Evolutionary conservation across 2,797 vertebrate genomes (phyloP).

Genomic region (Spinus pinus): DNA sequence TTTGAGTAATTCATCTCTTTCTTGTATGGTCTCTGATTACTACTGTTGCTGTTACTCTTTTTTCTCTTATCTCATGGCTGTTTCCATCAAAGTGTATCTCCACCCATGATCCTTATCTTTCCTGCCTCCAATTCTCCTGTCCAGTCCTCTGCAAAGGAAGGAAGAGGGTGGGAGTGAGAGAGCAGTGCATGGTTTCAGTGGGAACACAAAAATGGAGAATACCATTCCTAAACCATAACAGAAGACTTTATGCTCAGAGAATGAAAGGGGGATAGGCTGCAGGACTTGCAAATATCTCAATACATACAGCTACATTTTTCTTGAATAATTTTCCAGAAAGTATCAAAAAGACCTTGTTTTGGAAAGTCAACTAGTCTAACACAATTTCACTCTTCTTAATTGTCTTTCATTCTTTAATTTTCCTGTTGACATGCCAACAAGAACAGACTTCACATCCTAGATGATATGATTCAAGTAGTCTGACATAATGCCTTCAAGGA

Average conservation of each 20-base stretch:
- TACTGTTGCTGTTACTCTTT: background rate
- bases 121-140: background rate
- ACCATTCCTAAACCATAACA: background rate
- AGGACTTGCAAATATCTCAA: background rate
- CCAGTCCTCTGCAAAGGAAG: background rate
- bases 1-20: fast-evolving
- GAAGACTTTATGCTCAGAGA: background rate
- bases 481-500: background rate
- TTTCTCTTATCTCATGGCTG: background rate
- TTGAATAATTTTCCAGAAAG: background rate
- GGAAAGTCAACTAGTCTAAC: constrained; percentile 10
- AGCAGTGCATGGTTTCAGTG: background rate
- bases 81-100: background rate
- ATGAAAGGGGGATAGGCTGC: background rate
- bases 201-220: background rate
- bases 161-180: background rate
- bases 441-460: constrained; percentile 53
- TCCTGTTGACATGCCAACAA: constrained; percentile 21
- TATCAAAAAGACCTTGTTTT: constrained; percentile 7
- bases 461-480: constrained; percentile 5
- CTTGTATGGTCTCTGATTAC: background rate
- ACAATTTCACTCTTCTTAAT: constrained; percentile 43
- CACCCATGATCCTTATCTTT: background rate
- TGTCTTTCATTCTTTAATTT: constrained; percentile 49
- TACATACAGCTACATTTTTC: background rate